Evolutionary conservation across 2,113 vertebrate genomes (phyloP).

Genomic region (Gracilinanus agilis): DNA sequence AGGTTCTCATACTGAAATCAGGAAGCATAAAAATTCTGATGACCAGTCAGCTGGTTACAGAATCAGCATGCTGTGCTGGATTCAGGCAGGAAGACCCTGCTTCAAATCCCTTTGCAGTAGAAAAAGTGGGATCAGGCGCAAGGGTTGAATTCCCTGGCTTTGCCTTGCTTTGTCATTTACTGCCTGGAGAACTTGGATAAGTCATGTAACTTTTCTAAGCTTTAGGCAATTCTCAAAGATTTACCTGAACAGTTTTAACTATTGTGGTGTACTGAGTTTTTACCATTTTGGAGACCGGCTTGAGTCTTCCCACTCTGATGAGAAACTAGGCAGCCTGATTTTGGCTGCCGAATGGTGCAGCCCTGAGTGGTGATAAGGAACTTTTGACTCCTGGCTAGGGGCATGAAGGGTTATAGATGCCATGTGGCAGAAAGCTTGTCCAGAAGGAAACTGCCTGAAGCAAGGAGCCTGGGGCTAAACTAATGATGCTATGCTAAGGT

Average conservation of each 20-base stretch:
- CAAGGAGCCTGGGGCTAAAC: not conserved
- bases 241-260: not conserved
- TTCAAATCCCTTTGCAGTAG: not conserved
- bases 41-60: not conserved
- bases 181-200: not conserved
- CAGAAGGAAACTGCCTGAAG: conserved; percentile 51
- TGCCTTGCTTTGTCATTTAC: not conserved
- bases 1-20: not conserved
- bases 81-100: not conserved
- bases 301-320: not conserved
- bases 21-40: not conserved
- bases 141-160: not conserved
- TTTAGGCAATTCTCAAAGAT: not conserved
- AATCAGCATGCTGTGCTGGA: not conserved
- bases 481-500: not conserved
- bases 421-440: conserved; percentile 33
- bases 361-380: not conserved
- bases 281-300: not conserved
- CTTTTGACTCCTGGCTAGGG: not conserved
- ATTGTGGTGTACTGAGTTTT: not conserved
- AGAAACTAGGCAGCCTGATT: not conserved
- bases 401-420: conserved; percentile 15
- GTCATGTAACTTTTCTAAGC: not conserved
- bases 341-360: not conserved
- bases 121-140: not conserved